Evolutionary conservation across 2,113 vertebrate species (phyloP).

Genomic region (Centrocercus urophasianus): DNA sequence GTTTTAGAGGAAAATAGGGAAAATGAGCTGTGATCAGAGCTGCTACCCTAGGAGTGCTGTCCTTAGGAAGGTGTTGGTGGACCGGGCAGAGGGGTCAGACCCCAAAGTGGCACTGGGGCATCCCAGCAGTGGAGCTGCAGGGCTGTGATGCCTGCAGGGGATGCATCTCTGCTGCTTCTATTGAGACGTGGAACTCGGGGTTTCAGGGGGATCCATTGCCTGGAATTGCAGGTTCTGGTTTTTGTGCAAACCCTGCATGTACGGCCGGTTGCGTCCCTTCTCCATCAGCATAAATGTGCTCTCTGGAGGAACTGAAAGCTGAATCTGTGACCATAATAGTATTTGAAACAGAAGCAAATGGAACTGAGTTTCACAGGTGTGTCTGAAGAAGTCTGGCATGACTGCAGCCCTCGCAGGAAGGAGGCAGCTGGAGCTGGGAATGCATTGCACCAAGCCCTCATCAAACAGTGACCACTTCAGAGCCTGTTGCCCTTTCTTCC

Average conservation of each 20-base stretch:
- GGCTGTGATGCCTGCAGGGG: not conserved
- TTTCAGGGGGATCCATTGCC: not conserved
- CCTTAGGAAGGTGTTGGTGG: not conserved
- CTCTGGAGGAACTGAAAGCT: not conserved
- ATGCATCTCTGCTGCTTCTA: no score
- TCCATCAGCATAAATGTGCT: not conserved
- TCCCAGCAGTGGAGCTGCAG: not conserved
- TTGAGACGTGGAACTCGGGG: not conserved
- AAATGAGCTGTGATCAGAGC: not conserved
- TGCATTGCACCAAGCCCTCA: not conserved
- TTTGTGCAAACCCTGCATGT: not conserved
- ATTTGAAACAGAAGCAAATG: not conserved
- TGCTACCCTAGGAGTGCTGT: not conserved
- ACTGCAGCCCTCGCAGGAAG: not conserved
- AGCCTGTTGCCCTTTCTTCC: not conserved
- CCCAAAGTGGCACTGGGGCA: rapidly evolving
- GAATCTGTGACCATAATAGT: rapidly evolving
- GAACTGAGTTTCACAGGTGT: not conserved
- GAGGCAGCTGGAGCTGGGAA: not conserved
- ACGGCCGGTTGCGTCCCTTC: not conserved
- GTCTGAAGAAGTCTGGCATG: not conserved
- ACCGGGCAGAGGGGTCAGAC: not conserved
- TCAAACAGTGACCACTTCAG: not conserved
- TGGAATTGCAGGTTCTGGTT: not conserved
- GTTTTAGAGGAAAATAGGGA: not conserved